phyloP scores from a whole-genome alignment of 2,113 vertebrate genomes.

The Prionailurus viverrinus region DNA sequence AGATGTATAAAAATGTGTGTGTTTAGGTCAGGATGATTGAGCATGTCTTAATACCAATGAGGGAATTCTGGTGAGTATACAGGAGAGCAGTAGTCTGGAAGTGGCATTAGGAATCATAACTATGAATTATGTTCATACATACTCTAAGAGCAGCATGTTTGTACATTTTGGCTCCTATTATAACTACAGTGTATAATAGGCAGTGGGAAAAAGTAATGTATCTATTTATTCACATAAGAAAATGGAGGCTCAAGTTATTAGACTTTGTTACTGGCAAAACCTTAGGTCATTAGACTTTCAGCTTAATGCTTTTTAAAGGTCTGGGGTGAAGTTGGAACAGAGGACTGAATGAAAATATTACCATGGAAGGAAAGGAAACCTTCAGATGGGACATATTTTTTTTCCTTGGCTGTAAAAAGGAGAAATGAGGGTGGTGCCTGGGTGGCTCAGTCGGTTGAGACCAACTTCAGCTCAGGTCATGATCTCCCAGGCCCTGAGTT shows the following conservation, averaged over 20 bases:
- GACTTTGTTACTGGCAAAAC: neutral
- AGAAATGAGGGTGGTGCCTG: neutral
- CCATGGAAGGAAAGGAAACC: neutral
- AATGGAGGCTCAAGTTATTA: neutral
- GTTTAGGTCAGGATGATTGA: neutral
- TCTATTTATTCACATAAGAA: neutral
- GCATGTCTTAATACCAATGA: neutral
- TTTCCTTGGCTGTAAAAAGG: neutral
- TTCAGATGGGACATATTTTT: neutral
- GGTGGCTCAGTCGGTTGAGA: too few relatives aligned
- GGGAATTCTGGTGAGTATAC: neutral
- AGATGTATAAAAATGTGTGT: neutral
- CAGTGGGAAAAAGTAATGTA: neutral
- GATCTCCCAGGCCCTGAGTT: too few relatives aligned
- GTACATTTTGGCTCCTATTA: neutral
- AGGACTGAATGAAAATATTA: constrained; percentile 19
- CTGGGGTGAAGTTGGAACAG: neutral
- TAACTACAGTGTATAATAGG: neutral
- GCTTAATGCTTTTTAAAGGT: neutral
- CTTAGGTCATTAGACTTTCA: neutral
- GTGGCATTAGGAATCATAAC: neutral
- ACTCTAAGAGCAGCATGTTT: neutral
- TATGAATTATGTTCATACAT: neutral
- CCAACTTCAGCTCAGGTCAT: too few relatives aligned
- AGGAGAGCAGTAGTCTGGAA: neutral